These are phyloP conservation scores for Gastrophysa polygoni DNA, from an alignment of 2,888 invertebrate species.

Conservation along the genomic window DNA sequence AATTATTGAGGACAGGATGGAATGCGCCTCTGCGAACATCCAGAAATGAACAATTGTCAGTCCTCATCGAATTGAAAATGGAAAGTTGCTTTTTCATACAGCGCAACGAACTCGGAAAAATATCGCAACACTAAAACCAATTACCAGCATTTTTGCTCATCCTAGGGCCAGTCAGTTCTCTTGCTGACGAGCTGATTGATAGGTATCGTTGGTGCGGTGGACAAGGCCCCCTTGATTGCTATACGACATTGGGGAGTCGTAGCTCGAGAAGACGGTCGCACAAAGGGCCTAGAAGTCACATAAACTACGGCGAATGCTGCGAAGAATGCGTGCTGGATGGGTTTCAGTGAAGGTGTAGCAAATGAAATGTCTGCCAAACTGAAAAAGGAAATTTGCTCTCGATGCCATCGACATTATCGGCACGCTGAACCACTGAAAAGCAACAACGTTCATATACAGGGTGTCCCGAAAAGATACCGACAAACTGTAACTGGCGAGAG, in stretches of 20 bases:
- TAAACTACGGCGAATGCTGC: conserved; percentile 26
- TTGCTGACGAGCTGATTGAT: conserved; percentile 21
- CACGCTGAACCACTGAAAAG: too few species aligned
- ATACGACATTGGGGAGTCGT: conserved; percentile 39
- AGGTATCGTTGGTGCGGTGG: conserved; percentile 13
- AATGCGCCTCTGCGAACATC: too few species aligned
- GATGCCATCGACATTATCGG: background rate
- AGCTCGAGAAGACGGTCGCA: conserved; percentile 27
- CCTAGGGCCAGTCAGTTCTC: conserved; percentile 14
- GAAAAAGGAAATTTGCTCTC: background rate
- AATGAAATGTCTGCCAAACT: background rate
- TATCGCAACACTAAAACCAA: conserved; percentile 16
- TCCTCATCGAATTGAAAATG: too few species aligned
- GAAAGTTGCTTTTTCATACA: too few species aligned
- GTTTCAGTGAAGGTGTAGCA: background rate
- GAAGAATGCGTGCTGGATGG: background rate
- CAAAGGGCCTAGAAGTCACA: conserved; percentile 40
- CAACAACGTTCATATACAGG: too few species aligned
- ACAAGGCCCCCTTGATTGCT: conserved; percentile 34
- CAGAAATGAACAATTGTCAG: too few species aligned
- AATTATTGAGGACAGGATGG: too few species aligned
- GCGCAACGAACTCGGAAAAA: too few species aligned
- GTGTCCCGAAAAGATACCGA: too few species aligned
- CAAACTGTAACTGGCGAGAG: too few species aligned
- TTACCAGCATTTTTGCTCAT: conserved; percentile 20